Evolutionary conservation across 2,888 invertebrate genomes (phyloP).

Genomic region (Nipponacmea schrenckii): DNA sequence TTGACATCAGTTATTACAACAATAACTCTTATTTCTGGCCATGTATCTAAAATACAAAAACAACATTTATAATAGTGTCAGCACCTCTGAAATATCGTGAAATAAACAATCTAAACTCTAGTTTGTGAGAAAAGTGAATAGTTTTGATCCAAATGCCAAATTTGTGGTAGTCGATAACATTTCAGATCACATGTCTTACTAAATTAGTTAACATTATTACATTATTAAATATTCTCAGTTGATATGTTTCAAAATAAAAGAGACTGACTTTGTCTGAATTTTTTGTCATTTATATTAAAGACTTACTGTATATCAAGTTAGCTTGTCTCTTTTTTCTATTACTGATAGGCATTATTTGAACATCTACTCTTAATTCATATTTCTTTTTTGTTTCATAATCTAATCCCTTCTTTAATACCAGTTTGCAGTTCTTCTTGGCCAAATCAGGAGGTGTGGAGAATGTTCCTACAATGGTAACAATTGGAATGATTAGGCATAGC

Average conservation of each 20-base stretch:
- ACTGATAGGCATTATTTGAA: neutral
- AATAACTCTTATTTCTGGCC: slow-evolving; percentile 72
- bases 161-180: too few species aligned
- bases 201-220: too few species aligned
- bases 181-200: too few species aligned
- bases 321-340: neutral
- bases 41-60: slow-evolving; percentile 48
- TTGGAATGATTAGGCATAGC: too few species aligned
- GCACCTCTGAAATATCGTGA: too few species aligned
- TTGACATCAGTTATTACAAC: slow-evolving; percentile 88
- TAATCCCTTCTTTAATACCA: slow-evolving; percentile 76
- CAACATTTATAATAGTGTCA: slow-evolving; percentile 39
- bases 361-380: slow-evolving; percentile 63
- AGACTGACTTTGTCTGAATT: too few species aligned
- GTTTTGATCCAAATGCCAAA: too few species aligned
- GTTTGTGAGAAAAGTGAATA: too few species aligned
- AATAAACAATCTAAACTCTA: too few species aligned
- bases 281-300: slow-evolving; percentile 60
- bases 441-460: slow-evolving; percentile 74
- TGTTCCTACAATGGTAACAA: neutral
- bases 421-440: slow-evolving; percentile 84
- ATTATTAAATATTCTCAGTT: too few species aligned
- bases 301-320: slow-evolving; percentile 72
- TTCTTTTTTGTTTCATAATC: slow-evolving; percentile 79
- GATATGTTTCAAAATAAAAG: too few species aligned